Evolutionary conservation across 2,113 vertebrate species (phyloP).

Genomic region (Osmerus eperlanus): DNA sequence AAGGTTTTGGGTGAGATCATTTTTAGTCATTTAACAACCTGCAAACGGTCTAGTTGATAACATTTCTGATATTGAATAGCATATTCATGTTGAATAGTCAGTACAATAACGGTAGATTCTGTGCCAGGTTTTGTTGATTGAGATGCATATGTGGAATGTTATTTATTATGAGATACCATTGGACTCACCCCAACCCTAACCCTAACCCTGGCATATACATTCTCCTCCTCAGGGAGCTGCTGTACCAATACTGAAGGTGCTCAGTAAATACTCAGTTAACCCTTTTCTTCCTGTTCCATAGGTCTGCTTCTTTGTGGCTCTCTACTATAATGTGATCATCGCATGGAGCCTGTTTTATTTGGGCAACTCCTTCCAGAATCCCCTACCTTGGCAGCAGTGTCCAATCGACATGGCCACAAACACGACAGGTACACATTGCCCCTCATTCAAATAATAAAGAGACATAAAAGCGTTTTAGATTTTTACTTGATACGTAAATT

Average conservation of each 20-base stretch:
- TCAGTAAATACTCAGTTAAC: constrained; percentile 1
- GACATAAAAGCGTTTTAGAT: too few species aligned
- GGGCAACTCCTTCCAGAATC: constrained; percentile 78
- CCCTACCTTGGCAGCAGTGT: constrained; percentile 78
- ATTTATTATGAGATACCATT: neutral
- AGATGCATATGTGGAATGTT: neutral
- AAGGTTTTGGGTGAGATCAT: too few species aligned
- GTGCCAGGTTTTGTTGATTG: too few species aligned
- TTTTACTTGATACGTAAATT: too few species aligned
- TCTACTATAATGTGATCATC: constrained; percentile 79
- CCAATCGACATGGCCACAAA: constrained; percentile 65
- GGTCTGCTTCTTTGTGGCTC: constrained; percentile 75
- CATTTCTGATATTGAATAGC: too few species aligned
- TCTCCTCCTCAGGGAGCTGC: neutral
- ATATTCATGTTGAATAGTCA: too few species aligned
- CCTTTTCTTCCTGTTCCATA: constrained; percentile 40
- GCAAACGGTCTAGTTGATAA: too few species aligned
- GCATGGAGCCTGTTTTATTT: constrained; percentile 80
- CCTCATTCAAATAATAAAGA: too few species aligned
- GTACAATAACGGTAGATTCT: too few species aligned
- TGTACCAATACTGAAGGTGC: constrained; percentile 14
- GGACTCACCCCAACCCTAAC: neutral
- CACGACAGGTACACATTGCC: constrained; percentile 54
- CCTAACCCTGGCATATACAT: neutral
- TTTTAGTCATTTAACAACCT: too few species aligned